Evolutionary conservation across 2,888 invertebrate genomes (phyloP), one percentile per base, ranked within the genome.

Genomic region (Synergus laeviventris): DNA sequence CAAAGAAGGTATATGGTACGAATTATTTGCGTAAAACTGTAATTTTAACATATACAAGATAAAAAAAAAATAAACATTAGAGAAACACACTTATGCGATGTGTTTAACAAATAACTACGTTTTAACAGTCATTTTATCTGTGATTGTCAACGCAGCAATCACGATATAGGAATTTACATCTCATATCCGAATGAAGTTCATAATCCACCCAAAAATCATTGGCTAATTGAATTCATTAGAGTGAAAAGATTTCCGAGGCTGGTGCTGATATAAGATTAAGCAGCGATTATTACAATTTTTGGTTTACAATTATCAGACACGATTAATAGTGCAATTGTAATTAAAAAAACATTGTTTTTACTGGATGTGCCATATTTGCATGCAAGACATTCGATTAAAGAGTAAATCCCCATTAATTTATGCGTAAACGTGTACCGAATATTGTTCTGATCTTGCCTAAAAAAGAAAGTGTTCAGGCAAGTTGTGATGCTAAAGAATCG

Each of bases 181-280:
- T 31, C 31, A 4, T 31, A 31, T 31, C 31, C 31, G 31, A 5
- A 31, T 4, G 31, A 31, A 31, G 31, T 31, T 42, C 3, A 12
- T 42, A 62, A 62, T 62, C 39, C 62, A 18, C 11, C 38, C 39
- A 39, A 39, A 62, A 62, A 62, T 62, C 39, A 62, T 62, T 39
- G 62, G 18, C 62, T 39, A 31, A 31, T 31, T 5, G 31, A 31
- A 31, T 31, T 39, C 16, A 62, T 62, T 42, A 39, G 18, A 62
- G 39, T 38, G 18, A 38, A 62, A 31, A 31, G 38, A 62, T 62
- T 62, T 18, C 62, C 8, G 18, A 62, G 39, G 16, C n/a, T 62
- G 38, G 39, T 18, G 11, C 38, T 62, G 62, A 62, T 62, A 62
- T 62, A 62, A 62, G 62, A 62, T 62, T 62, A 62, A 62, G 38